These are phyloP conservation scores for Cephonodes hylas DNA, from an alignment of 2,888 invertebrate genomes.

Conservation along the genomic window DNA sequence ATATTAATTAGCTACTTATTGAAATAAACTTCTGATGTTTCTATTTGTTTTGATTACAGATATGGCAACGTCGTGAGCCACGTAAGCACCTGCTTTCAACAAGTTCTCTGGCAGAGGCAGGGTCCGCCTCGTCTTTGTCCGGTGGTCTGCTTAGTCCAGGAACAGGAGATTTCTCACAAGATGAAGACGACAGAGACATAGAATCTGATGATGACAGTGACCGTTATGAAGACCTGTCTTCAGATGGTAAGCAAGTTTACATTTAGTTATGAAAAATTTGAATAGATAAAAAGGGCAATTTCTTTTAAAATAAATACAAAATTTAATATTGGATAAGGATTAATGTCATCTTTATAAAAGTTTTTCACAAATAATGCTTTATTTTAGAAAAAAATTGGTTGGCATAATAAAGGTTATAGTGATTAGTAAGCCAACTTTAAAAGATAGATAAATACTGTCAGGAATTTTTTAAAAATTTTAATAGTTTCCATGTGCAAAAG, in stretches of 20 bases:
- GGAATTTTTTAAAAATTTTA: no score
- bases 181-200: slow-evolving; percentile 87
- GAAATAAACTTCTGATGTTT: not conserved
- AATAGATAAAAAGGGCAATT: no score
- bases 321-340: no score
- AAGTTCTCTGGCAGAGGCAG: slow-evolving; percentile 91
- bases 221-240: slow-evolving; percentile 92
- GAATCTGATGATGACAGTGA: slow-evolving; percentile 93
- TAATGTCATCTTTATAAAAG: no score
- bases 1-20: no score
- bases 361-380: no score
- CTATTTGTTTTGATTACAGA: slow-evolving; percentile 54
- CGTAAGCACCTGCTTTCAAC: slow-evolving; percentile 92
- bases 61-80: slow-evolving; percentile 94
- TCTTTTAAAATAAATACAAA: no score
- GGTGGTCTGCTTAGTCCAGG: slow-evolving; percentile 92
- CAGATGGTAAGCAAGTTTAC: slow-evolving; percentile 81
- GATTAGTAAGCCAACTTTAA: no score
- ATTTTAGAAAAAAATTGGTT: no score
- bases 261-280: not conserved
- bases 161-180: slow-evolving; percentile 88
- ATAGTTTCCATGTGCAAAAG: no score
- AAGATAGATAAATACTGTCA: no score
- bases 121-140: slow-evolving; percentile 90
- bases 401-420: no score